Evolutionary conservation across 2,888 invertebrate genomes (phyloP).

Genomic region (Polydrusus tereticollis): DNA sequence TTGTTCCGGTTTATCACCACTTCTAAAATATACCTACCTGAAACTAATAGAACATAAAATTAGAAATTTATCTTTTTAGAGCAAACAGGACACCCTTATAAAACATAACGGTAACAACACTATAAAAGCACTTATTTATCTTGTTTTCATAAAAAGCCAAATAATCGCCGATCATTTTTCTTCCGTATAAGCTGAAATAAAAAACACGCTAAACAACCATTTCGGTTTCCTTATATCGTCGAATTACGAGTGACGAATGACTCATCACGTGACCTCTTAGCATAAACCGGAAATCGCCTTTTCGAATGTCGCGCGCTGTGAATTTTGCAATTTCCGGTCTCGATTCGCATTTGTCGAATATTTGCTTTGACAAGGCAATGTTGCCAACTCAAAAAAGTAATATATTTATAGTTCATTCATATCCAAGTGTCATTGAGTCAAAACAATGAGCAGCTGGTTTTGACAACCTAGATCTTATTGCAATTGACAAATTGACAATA

Average conservation of each 20-base stretch:
- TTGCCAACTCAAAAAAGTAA: conserved; percentile 5
- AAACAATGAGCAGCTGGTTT: background rate
- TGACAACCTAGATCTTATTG: too few species aligned
- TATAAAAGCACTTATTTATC: conserved; percentile 15
- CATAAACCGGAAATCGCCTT: conserved; percentile 34
- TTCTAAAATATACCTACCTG: too few species aligned
- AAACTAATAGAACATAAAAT: too few species aligned
- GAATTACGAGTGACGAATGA: conserved; percentile 25
- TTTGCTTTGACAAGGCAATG: conserved; percentile 19
- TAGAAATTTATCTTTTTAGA: too few species aligned
- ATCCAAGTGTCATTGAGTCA: background rate
- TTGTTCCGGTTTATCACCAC: too few species aligned
- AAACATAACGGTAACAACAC: background rate
- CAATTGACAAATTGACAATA: too few species aligned
- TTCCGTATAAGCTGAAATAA: conserved; percentile 19
- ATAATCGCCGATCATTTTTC: conserved; percentile 22
- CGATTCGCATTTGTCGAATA: conserved; percentile 35
- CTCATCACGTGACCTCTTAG: conserved; percentile 32
- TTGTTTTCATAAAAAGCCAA: conserved; percentile 16
- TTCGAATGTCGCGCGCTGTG: conserved; percentile 32
- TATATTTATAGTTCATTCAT: background rate
- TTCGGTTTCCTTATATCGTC: conserved; percentile 25
- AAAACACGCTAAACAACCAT: conserved; percentile 28
- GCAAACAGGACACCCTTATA: too few species aligned
- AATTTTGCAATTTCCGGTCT: conserved; percentile 36